Evolutionary conservation across 2,797 vertebrate species (phyloP).

Genomic region (Lacerta agilis): DNA sequence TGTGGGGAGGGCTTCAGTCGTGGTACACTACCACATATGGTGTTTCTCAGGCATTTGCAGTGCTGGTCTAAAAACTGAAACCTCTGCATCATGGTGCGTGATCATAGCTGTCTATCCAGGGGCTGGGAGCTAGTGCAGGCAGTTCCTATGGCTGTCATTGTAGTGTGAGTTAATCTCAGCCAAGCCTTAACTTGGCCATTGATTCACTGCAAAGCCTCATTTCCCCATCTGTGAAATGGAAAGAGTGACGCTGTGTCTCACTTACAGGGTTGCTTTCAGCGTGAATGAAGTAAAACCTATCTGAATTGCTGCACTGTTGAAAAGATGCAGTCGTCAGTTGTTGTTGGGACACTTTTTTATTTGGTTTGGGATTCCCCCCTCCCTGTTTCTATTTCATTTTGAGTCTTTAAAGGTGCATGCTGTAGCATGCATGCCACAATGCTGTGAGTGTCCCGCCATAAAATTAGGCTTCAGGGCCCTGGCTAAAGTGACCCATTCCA

Average conservation of each 20-base stretch:
- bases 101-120: background rate
- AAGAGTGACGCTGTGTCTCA: no score
- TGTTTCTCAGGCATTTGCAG: background rate
- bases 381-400: background rate
- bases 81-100: background rate
- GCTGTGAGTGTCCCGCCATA: background rate
- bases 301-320: background rate
- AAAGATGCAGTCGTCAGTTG: background rate
- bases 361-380: background rate
- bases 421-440: background rate
- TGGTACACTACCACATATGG: no score
- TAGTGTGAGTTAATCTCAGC: no score
- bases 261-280: background rate
- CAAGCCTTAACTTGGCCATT: background rate
- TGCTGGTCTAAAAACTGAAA: background rate
- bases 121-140: background rate
- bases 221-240: background rate
- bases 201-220: background rate
- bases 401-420: background rate
- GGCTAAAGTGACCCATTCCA: conserved; percentile 3
- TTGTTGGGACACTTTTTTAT: no score
- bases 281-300: background rate
- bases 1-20: no score
- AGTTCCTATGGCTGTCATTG: background rate
- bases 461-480: background rate